Percentiles rank a stretch among this genome's conserved stretches.
Evolutionary conservation across 1,140 invertebrate genomes (phyloP).

Genomic region (Scylla paramamosain): DNA sequence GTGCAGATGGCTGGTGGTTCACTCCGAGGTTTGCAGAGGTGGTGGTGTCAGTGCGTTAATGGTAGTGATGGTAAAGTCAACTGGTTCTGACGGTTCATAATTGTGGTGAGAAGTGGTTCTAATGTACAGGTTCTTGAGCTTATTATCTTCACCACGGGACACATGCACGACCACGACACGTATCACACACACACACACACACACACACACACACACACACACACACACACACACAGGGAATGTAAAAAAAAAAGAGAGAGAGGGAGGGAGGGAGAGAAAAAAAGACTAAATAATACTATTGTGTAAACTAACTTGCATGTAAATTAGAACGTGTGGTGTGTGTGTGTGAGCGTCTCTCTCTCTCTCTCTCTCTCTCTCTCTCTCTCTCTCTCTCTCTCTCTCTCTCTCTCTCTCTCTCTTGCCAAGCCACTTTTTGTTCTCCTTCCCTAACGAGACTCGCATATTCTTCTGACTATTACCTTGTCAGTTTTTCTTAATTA

Average conservation of each 20-base stretch:
- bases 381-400: slow-evolving; percentile 18
- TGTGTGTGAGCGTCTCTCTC: background rate
- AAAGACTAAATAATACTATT: background rate
- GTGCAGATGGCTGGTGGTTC: too few relatives aligned
- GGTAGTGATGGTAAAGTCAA: background rate
- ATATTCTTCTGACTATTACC: slow-evolving; percentile 2
- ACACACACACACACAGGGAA: too few relatives aligned
- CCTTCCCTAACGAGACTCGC: background rate
- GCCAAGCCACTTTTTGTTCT: background rate
- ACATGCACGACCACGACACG: background rate
- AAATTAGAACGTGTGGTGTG: slow-evolving; percentile 13
- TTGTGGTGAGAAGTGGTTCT: background rate
- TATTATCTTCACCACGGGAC: background rate
- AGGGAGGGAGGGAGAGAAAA: background rate
- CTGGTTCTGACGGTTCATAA: background rate
- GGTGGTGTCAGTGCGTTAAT: too few relatives aligned
- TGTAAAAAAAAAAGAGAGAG: too few relatives aligned
- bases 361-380: too few relatives aligned
- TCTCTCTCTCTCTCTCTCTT: slow-evolving; percentile 12
- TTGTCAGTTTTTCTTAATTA: slow-evolving; percentile 24
- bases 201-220: too few relatives aligned
- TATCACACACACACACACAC: too few relatives aligned
- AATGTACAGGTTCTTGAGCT: background rate
- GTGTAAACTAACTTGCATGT: slow-evolving; percentile 14
- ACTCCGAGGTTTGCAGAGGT: too few relatives aligned